Conservation (phyloP, 2,113 vertebrate species). For the Python bivittatus region DNA sequence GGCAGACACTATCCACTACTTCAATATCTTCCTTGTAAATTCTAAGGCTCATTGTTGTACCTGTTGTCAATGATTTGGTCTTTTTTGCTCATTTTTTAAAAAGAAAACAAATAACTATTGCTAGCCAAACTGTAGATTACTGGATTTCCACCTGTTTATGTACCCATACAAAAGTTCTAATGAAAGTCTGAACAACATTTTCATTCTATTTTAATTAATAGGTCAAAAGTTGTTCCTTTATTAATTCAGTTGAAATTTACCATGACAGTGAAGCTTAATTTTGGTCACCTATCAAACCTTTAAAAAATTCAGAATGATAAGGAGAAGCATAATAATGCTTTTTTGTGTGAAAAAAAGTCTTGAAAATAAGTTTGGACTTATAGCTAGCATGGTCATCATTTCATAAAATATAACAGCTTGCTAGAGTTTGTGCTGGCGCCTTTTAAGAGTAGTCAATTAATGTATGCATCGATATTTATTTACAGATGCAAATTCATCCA, state of each 20-base stretch:
- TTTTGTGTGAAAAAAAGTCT: constrained; percentile 3
- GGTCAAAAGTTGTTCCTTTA: neutral
- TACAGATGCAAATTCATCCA: neutral
- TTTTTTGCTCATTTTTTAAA: neutral
- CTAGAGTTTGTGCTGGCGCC: neutral
- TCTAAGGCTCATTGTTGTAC: neutral
- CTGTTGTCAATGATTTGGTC: neutral
- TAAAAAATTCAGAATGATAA: neutral
- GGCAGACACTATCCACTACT: neutral
- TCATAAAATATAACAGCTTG: neutral
- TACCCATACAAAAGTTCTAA: neutral
- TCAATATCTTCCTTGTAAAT: neutral
- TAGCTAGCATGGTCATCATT: constrained; percentile 2
- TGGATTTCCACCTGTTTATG: constrained; percentile 6
- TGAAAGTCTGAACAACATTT: constrained; percentile 10
- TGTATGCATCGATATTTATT: neutral
- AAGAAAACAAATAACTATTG: neutral
- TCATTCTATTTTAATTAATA: neutral
- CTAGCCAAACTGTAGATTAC: neutral
- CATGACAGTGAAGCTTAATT: neutral
- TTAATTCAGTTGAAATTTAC: neutral
- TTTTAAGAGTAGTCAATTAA: neutral
- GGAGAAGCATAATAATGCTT: neutral
- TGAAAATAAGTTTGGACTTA: constrained; percentile 14
- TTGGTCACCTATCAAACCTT: too few relatives aligned